Conservation (phyloP, 1,140 invertebrate genomes). For the Ceratina japonica region DNA sequence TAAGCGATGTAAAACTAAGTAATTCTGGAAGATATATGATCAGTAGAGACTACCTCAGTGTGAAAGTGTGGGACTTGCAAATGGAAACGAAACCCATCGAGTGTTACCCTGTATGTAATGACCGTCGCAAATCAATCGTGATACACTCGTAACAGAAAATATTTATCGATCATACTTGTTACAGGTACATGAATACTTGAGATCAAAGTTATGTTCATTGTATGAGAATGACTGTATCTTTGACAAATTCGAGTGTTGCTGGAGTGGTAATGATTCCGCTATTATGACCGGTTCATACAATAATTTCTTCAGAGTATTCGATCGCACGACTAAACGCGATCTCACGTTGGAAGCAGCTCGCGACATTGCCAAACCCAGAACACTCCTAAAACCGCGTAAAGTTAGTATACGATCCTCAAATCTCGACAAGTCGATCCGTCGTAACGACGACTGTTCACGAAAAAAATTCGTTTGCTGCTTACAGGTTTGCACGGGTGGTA, state of each 20-base stretch:
- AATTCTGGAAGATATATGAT: conserved; percentile 99
- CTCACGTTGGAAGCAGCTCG: conserved; percentile 91
- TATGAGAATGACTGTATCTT: conserved; percentile 99
- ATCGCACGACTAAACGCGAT: conserved; percentile 92
- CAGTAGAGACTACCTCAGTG: conserved; percentile 98
- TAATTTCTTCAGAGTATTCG: conserved; percentile 99
- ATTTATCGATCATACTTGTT: conserved; percentile 60
- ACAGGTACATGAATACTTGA: conserved; percentile 98
- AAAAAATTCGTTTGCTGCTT: conserved; percentile 14
- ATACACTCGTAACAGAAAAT: background rate
- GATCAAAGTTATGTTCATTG: conserved; percentile 98
- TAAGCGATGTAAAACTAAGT: conserved; percentile 99
- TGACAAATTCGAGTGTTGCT: conserved; percentile 99
- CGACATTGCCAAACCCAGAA: conserved; percentile 91
- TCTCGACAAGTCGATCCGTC: conserved; percentile 1
- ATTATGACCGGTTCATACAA: conserved; percentile 99
- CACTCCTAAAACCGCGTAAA: conserved; percentile 94
- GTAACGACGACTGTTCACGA: conserved; percentile 9
- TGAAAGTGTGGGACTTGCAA: conserved; percentile 99
- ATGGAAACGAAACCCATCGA: conserved; percentile 99
- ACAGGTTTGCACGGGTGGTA: conserved; percentile 92
- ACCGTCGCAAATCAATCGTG: background rate
- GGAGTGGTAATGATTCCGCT: conserved; percentile 98
- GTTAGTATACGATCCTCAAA: conserved; percentile 70
- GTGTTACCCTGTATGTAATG: conserved; percentile 92